phyloP scores from a whole-genome alignment of 2,113 vertebrate species.

The Lepus americanus region DNA sequence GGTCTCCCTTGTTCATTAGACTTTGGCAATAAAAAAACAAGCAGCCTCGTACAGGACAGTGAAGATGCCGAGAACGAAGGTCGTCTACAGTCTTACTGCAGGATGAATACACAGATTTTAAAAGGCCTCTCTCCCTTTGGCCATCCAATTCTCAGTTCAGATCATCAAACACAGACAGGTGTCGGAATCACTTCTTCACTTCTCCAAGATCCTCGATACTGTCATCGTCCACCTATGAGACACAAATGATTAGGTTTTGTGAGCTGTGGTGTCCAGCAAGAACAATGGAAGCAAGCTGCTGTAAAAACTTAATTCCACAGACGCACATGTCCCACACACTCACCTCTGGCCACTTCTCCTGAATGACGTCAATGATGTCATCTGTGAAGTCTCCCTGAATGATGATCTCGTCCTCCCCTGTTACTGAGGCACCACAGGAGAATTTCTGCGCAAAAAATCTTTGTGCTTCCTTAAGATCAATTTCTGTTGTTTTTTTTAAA shows the following conservation, averaged over 20 bases:
- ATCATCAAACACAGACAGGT: constrained; percentile 92
- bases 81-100: constrained; percentile 90
- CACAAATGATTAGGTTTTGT: constrained; percentile 41
- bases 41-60: constrained; percentile 92
- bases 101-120: constrained; percentile 92
- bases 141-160: constrained; percentile 90
- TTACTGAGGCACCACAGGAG: constrained; percentile 99
- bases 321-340: neutral
- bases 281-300: neutral
- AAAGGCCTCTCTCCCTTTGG: constrained; percentile 93
- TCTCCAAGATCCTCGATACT: constrained; percentile 99
- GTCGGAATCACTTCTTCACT: constrained; percentile 97
- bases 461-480: constrained; percentile 99
- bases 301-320: neutral
- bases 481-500: constrained; percentile 92
- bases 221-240: constrained; percentile 96
- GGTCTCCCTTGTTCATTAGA: constrained; percentile 89
- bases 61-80: constrained; percentile 90
- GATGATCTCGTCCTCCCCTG: constrained; percentile 99
- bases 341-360: constrained; percentile 99
- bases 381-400: constrained; percentile 99
- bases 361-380: constrained; percentile 98
- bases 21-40: constrained; percentile 95
- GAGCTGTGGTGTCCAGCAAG: neutral
- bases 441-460: constrained; percentile 99